Base-by-base conservation (phyloP, 2,113 vertebrate species). In the Spea multiplicata region DNA sequence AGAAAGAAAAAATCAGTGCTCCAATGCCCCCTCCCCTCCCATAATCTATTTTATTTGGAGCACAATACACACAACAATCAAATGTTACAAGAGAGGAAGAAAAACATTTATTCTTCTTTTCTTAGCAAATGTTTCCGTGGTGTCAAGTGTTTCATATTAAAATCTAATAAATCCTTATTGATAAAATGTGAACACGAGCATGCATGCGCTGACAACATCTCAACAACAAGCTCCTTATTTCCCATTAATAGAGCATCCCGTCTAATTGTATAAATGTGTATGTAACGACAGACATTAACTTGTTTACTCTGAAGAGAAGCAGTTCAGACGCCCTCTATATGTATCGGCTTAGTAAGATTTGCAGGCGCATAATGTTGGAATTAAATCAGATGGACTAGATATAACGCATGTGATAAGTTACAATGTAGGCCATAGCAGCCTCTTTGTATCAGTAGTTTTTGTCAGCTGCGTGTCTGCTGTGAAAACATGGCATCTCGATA, bases 31-130 rank as follows among this genome's bases (percentile, higher is more conserved):
- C 14, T 53, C 3, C 5, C 30, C 61, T 53, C 78, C 78, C 88
- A 87, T 80, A 74, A 83, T 85, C 89, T 90, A 91, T 84, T 88
- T 87, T 91, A 91, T 88, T 91, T 89, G 88, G 55, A 45, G 84
- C 83, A 85, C 74, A 70, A 50, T 87, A 86, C 79, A 66, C 75
- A 82, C 48, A 59, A 59, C 55, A 59, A 68, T 64, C 46, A 71
- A 62, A 70, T n/a, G n/a, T 71, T 10, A 59, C 2, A 59, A 10
- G 10, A 16, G 46, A 12, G 7, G 17, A 30, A 65, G 30, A 44
- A 55, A 78, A 72, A 46, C 45, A 1, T 0, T 8, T 53, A 17
- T 55, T 72, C 17, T n/a, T 50, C 5, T 8, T 44, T 72, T 52
- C 3, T n/a, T 12, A 65, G 5, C 16, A 78, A 78, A 65, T 78